phyloP scores from a whole-genome alignment of 2,888 invertebrate species.

The Catocala nupta region DNA sequence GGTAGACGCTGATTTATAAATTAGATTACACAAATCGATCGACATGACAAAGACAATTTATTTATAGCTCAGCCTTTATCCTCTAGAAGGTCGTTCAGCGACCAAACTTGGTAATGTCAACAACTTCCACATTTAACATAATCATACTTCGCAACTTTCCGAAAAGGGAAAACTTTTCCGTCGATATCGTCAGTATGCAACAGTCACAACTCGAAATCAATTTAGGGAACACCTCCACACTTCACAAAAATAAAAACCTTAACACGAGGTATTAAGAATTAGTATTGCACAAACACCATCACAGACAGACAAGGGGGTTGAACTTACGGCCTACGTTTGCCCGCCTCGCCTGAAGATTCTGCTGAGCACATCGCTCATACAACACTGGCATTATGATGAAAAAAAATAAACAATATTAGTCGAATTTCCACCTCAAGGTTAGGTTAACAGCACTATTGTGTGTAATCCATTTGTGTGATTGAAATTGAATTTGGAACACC shows the following conservation, averaged over 20 bases:
- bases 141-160: constrained; percentile 55
- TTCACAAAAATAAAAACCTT: constrained; percentile 48
- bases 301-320: constrained; percentile 59
- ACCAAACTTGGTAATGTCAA: constrained; percentile 63
- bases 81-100: constrained; percentile 57
- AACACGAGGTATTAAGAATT: constrained; percentile 52
- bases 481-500: constrained; percentile 62
- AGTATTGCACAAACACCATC: constrained; percentile 53
- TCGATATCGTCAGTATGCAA: constrained; percentile 63
- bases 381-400: constrained; percentile 74
- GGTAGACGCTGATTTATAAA: constrained; percentile 24
- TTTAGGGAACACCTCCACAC: constrained; percentile 47
- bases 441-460: constrained; percentile 74
- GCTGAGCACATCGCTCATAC: constrained; percentile 74
- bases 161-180: constrained; percentile 60
- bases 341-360: constrained; percentile 71
- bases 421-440: constrained; percentile 61
- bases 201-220: constrained; percentile 56
- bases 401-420: constrained; percentile 51
- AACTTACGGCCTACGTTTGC: constrained; percentile 78
- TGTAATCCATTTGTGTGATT: constrained; percentile 68
- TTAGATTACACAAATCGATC: constrained; percentile 43
- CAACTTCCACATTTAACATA: constrained; percentile 57
- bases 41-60: constrained; percentile 48
- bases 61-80: constrained; percentile 54